These are phyloP conservation scores for Melieria picta DNA, from an alignment of 2,888 invertebrate species.

Conservation along the genomic window DNA sequence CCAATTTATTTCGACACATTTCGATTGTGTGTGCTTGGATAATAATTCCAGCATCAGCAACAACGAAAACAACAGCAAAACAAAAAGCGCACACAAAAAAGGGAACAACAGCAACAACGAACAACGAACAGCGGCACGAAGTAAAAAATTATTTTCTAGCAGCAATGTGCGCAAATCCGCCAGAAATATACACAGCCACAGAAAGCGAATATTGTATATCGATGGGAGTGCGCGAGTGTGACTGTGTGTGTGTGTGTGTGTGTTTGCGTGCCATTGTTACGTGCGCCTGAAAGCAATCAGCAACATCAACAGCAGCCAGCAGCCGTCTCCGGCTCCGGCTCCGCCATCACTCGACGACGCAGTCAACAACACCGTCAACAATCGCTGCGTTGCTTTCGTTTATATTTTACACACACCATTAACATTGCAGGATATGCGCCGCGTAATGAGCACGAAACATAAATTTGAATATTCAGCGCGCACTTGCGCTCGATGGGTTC, in stretches of 20 bases:
- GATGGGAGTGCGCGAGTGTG: too few relatives aligned
- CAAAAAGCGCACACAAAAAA: background rate
- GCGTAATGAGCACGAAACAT: conserved; percentile 5
- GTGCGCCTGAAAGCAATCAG: too few relatives aligned
- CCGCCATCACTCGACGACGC: too few relatives aligned
- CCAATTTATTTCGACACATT: conserved; percentile 19
- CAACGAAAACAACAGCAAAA: background rate
- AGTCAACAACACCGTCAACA: too few relatives aligned
- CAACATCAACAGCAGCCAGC: too few relatives aligned
- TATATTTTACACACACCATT: conserved; percentile 10
- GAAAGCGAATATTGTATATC: too few relatives aligned
- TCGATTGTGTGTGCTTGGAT: conserved; percentile 6
- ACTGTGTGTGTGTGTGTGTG: too few relatives aligned
- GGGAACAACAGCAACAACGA: too few relatives aligned
- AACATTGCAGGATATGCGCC: conserved; percentile 3
- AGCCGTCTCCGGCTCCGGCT: too few relatives aligned
- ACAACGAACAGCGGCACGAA: background rate
- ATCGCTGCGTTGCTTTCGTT: too few relatives aligned
- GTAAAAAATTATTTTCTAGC: background rate
- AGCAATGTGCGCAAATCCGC: background rate
- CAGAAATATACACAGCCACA: background rate
- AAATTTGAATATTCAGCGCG: conserved; percentile 6
- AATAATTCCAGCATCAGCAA: background rate
- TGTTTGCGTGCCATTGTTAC: too few relatives aligned
- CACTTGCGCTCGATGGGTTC: too few relatives aligned